Evolutionary conservation across 2,888 invertebrate species (phyloP).

Genomic region (Trachelus troglodyta): DNA sequence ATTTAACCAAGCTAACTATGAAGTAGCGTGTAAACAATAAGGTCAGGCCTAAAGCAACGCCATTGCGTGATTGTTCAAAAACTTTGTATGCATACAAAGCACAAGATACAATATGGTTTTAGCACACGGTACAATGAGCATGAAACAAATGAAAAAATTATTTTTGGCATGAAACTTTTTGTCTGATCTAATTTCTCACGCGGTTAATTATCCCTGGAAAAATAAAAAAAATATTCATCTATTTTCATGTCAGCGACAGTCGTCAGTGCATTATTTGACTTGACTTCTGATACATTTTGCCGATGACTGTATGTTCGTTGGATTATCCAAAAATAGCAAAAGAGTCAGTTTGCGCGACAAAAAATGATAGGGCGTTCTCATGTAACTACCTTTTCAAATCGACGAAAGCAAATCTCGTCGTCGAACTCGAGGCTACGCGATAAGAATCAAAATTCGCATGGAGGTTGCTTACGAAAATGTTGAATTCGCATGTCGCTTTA

Average conservation of each 20-base stretch:
- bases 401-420: neutral
- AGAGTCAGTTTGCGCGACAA: neutral
- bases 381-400: neutral
- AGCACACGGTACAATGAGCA: neutral
- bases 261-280: slow-evolving; percentile 15
- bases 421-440: neutral
- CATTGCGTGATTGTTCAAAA: no score
- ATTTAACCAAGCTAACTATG: no score
- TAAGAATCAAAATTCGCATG: neutral
- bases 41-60: no score
- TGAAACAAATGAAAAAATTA: no score
- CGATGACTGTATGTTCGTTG: neutral
- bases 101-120: neutral
- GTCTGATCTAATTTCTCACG: no score
- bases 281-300: neutral
- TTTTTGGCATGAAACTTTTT: no score
- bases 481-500: neutral
- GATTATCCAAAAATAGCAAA: slow-evolving; percentile 25
- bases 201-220: no score
- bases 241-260: slow-evolving; percentile 17
- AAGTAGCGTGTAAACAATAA: no score
- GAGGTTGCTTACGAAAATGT: neutral
- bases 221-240: neutral
- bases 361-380: neutral
- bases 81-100: neutral